Percentiles rank a stretch among this genome's conserved stretches.
These are phyloP conservation scores for Drosophila kanekoi DNA, from an alignment of 2,888 invertebrate species.

Conservation along the genomic window DNA sequence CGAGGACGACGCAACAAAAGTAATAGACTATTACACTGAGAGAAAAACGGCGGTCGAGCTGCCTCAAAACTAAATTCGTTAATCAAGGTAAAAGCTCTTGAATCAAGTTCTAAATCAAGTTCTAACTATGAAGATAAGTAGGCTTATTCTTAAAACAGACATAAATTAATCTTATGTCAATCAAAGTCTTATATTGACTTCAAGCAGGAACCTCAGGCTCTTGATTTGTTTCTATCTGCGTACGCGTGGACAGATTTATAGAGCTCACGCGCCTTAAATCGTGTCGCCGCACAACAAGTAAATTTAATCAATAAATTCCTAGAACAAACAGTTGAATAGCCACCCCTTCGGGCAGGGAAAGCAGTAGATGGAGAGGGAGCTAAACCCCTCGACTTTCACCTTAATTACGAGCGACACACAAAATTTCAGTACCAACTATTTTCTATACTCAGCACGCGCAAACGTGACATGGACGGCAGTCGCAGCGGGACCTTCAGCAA, in stretches of 20 bases:
- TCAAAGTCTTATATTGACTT: no score
- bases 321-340: conserved; percentile 12
- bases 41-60: not conserved
- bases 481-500: conserved; percentile 2
- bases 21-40: conserved; percentile 15
- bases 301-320: conserved; percentile 38
- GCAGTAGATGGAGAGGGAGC: conserved; percentile 26
- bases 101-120: no score
- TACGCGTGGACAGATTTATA: not conserved
- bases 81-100: no score
- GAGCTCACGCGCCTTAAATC: not conserved
- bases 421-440: not conserved
- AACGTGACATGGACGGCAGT: conserved; percentile 10
- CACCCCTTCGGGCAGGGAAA: not conserved
- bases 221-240: no score
- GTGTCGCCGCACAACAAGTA: conserved; percentile 7
- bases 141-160: no score
- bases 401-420: conserved; percentile 52
- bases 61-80: no score
- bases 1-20: not conserved
- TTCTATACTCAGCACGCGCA: conserved; percentile 16
- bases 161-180: no score
- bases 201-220: no score
- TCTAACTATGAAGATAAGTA: no score
- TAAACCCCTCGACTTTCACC: conserved; percentile 35